These are phyloP conservation scores for Scelioninae gen. 1 DNA, from an alignment of 2,888 invertebrate genomes.

Conservation along the genomic window DNA sequence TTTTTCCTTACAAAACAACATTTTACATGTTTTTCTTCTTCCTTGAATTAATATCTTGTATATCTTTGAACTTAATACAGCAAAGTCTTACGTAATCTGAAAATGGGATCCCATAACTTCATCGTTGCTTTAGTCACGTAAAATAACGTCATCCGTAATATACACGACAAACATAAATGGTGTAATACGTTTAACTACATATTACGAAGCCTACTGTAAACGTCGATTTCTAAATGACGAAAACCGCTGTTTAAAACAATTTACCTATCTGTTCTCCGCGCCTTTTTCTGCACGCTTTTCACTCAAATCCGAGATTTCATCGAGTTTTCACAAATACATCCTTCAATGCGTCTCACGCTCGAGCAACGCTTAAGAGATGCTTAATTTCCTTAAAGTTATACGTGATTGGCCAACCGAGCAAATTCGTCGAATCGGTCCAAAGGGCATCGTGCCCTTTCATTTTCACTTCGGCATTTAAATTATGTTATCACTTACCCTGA, in stretches of 20 bases:
- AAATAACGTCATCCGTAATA: constrained; percentile 66
- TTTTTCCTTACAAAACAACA: too few species aligned
- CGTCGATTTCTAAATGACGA: constrained; percentile 65
- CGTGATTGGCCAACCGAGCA: constrained; percentile 54
- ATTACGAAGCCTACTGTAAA: constrained; percentile 63
- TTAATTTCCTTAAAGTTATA: constrained; percentile 64
- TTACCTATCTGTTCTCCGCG: too few species aligned
- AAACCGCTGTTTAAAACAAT: constrained; percentile 48
- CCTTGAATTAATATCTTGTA: too few species aligned
- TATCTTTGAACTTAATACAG: too few species aligned
- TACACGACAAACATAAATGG: constrained; percentile 68
- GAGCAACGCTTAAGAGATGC: constrained; percentile 39
- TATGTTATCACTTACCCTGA: constrained; percentile 22
- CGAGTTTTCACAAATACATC: constrained; percentile 44
- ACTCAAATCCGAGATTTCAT: constrained; percentile 27
- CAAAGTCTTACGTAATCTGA: constrained; percentile 2
- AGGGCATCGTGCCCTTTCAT: constrained; percentile 36
- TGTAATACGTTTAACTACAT: constrained; percentile 67
- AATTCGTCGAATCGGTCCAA: constrained; percentile 50
- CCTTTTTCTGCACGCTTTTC: too few species aligned
- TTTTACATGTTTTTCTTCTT: too few species aligned
- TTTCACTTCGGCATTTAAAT: constrained; percentile 36
- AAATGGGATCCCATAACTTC: constrained; percentile 69
- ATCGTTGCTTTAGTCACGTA: constrained; percentile 67
- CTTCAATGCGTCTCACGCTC: constrained; percentile 47